Conservation (phyloP, 2,113 vertebrate genomes). For the Craseonycteris thonglongyai region DNA sequence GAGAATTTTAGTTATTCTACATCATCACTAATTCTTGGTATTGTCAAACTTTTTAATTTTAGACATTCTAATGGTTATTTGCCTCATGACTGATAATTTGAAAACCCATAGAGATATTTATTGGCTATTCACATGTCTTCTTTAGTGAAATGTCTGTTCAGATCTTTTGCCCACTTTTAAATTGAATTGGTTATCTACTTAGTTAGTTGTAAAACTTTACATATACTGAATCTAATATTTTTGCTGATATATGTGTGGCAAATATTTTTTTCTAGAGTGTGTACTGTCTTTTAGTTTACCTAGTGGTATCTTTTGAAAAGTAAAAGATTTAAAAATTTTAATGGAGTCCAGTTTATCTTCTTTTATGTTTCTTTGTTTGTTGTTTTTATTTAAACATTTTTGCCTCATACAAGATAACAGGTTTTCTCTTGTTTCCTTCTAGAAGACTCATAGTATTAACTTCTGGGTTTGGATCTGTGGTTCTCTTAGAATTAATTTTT, state of each 20-base stretch:
- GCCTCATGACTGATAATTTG: background rate
- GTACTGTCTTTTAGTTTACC: background rate
- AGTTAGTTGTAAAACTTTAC: background rate
- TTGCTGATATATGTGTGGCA: background rate
- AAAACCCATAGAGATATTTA: background rate
- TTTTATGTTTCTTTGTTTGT: background rate
- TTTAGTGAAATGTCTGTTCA: background rate
- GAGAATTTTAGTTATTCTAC: background rate
- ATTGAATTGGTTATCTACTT: background rate
- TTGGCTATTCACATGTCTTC: background rate
- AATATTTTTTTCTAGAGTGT: background rate
- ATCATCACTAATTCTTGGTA: background rate
- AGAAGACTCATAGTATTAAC: background rate
- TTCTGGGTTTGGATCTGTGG: background rate
- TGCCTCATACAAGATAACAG: background rate
- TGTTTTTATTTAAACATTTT: background rate
- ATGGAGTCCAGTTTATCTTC: background rate
- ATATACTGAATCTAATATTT: background rate
- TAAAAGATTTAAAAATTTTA: background rate
- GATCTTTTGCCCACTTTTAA: background rate
- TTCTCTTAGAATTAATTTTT: background rate
- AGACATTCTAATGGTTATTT: background rate
- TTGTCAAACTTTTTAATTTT: background rate
- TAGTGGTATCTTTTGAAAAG: background rate
- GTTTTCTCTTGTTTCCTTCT: background rate